A percentile compares a stretch with the other conserved stretches of the same genome.
phyloP scores from a whole-genome alignment of 2,113 vertebrate genomes.

The Caloenas nicobarica region DNA sequence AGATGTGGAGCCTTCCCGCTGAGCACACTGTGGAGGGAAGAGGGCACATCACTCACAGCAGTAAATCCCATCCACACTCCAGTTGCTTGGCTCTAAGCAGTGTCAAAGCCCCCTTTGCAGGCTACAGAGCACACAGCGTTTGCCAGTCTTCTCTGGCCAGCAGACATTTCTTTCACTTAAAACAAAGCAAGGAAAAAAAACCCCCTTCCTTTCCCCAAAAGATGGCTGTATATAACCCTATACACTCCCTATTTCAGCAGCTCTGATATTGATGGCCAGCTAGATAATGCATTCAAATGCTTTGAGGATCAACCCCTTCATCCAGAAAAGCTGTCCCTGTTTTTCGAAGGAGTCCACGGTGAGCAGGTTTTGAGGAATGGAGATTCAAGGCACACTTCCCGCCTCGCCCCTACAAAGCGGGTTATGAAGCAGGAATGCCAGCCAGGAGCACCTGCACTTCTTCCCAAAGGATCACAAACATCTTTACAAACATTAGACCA shows the following conservation, averaged over 20 bases:
- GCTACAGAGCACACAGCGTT: background rate
- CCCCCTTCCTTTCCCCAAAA: background rate
- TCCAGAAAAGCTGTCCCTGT: background rate
- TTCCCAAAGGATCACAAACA: background rate
- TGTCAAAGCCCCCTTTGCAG: background rate
- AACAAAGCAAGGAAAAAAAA: background rate
- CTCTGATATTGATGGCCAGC: background rate
- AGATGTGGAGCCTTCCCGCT: background rate
- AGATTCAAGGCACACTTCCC: background rate
- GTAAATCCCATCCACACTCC: background rate
- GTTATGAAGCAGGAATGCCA: background rate
- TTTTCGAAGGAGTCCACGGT: background rate
- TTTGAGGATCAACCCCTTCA: background rate
- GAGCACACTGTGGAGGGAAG: background rate
- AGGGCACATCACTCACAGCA: conserved; percentile 4
- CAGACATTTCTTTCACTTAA: background rate
- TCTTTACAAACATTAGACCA: background rate
- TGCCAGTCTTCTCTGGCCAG: background rate
- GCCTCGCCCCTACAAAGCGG: background rate
- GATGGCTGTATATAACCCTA: background rate
- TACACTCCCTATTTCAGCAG: background rate
- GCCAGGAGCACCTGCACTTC: background rate
- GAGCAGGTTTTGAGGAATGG: background rate
- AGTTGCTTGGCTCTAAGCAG: background rate
- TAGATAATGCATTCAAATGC: background rate